Base-by-base conservation (phyloP, 2,113 vertebrate genomes). In the Dicrurus megarhynchus region DNA sequence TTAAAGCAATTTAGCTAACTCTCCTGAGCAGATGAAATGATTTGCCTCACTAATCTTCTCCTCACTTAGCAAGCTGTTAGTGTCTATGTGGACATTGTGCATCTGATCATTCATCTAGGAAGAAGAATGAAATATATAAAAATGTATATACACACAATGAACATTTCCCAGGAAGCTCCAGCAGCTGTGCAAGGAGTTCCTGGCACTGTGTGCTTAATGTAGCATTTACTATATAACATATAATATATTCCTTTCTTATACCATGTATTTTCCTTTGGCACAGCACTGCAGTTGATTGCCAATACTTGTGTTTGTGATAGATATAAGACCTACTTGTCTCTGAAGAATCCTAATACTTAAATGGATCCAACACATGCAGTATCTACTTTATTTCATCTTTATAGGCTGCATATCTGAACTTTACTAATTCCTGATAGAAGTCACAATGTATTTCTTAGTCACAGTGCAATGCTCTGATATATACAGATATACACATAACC, bases 1-100 rank as follows among this genome's bases (percentile, higher is more conserved):
- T 90, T 89, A 87, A 93, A 87, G 37, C 49, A 89, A 75, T 92
- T 94, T 89, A 95, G 24, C 26, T 73, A 83, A 69, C 75, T 88
- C 75, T 85, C 71, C 33, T 35, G n/a, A 90, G 71, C 27, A 93
- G 63, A 44, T 57, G 39, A 91, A 91, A 88, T 61, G 0, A 52
- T 95, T 89, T 94, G 9, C 55, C 55, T 91, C 75, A 59, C 42
- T 57, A 85, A 83, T 65, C 41, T 76, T 87, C 69, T 69, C 42
- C 32, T 85, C 82, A 63, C 52, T 93, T 91, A 84, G 39, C 53
- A 93, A 82, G 53, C 18, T 83, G 35, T 49, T 91, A 78, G 18
- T 21, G 18, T 84, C 28, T 60, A 6, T 68, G 19, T 27, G 37
- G 24, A 68, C 47, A 52, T 6, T 33, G n/a, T 39, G 17, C 10